Percentiles rank a stretch among this genome's conserved stretches.
Conservation (phyloP, 2,888 invertebrate genomes). For the Odontocolon sp. region DNA sequence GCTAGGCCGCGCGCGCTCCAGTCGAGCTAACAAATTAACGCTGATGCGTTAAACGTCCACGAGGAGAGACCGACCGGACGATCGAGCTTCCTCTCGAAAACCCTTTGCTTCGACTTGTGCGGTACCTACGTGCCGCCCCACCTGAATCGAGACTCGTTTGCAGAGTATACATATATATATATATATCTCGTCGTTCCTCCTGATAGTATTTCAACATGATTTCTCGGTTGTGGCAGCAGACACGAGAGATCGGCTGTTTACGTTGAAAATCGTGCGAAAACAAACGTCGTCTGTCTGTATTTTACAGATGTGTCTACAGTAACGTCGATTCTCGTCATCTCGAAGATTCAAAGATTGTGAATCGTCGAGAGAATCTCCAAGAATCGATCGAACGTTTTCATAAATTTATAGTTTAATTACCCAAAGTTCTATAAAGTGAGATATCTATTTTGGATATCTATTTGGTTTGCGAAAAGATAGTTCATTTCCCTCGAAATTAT, state of each 20-base stretch:
- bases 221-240: background rate
- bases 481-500: too few species aligned
- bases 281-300: slow-evolving; percentile 41
- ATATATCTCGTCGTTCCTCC: too few species aligned
- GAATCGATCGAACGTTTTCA: too few species aligned
- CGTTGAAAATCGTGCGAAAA: slow-evolving; percentile 47
- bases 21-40: slow-evolving; percentile 73
- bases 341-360: slow-evolving; percentile 22
- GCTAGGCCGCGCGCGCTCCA: slow-evolving; percentile 61
- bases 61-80: slow-evolving; percentile 64
- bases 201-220: too few species aligned
- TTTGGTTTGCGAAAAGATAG: too few species aligned
- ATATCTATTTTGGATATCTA: too few species aligned
- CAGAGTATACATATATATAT: too few species aligned
- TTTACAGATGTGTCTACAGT: slow-evolving; percentile 11
- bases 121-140: too few species aligned
- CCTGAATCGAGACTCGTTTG: too few species aligned
- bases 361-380: slow-evolving; percentile 15
- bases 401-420: too few species aligned
- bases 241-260: slow-evolving; percentile 39
- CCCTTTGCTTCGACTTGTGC: too few species aligned
- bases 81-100: slow-evolving; percentile 51
- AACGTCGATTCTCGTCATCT: background rate
- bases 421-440: too few species aligned
- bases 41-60: slow-evolving; percentile 69